Evolutionary conservation across 2,113 vertebrate species (phyloP), one percentile per base, ranked within the genome.

Genomic region (Psilopsiagon aurifrons): DNA sequence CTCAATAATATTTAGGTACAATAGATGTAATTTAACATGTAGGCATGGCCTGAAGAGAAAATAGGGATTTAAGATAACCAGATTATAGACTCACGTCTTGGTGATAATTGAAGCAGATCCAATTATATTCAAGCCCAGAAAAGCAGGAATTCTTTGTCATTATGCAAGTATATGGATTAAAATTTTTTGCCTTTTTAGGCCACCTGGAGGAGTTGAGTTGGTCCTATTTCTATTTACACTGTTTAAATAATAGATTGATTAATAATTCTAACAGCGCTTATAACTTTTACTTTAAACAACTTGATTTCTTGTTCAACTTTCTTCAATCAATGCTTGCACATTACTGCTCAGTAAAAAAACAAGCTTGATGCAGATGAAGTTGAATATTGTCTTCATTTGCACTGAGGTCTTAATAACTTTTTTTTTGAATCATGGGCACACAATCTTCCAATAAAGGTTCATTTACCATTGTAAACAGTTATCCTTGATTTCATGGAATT

Each of bases 271-370:
- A 47, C 2, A 22, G 5, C 51, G 3, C 3, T 41, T 62, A 31
- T 49, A 75, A 59, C 3, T 51, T 52, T 17, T 60, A 2, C 12
- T 85, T 91, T 47, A 64, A 89, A 60, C 11, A 74, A 55, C 33
- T 17, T 75, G 33, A 71, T 86, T 63, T 77, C 17, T 59, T 74
- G 44, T 35, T 90, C 29, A 68, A 6, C 6, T 9, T 22, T 39
- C 12, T 69, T 83, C 17, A 66, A 18, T 24, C 0, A 0, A 39
- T 47, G 9, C 3, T 60, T 85, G 2, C 28, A 66, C 3, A 3
- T 15, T 74, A 75, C 13, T 51, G 10, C 18, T 24, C 15, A 4
- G 3, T 51, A 49, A 94, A 87, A 59, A 6, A 87, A 46, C 17
- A 71, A 78, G 6, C 11, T 62, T 3, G 0, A 51, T 75, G 69